A percentile compares a stretch with the other conserved stretches of the same genome.
Conservation (phyloP, 2,888 invertebrate species). For the Limenitis camilla region DNA sequence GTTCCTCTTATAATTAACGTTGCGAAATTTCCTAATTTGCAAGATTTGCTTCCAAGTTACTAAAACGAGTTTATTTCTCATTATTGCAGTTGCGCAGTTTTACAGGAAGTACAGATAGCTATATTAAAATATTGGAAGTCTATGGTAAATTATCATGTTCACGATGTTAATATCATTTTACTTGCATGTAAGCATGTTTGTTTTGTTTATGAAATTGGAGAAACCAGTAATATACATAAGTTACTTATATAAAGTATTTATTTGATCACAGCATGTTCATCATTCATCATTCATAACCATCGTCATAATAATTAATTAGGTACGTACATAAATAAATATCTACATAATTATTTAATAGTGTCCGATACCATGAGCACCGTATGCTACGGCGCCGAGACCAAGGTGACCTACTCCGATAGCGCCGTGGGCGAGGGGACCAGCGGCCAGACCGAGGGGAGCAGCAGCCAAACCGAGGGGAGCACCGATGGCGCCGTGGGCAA, state of each 20-base stretch:
- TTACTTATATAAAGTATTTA: slow-evolving; percentile 21
- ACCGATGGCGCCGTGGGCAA: slow-evolving; percentile 27
- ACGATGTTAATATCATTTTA: too few species aligned
- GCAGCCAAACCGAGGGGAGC: slow-evolving; percentile 25
- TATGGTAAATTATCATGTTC: too few species aligned
- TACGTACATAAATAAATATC: slow-evolving; percentile 30
- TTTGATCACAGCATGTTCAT: slow-evolving; percentile 30
- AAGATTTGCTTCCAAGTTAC: too few species aligned
- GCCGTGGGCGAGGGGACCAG: slow-evolving; percentile 40
- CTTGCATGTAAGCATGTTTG: too few species aligned
- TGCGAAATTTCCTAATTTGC: too few species aligned
- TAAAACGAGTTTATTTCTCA: too few species aligned
- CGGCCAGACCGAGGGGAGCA: slow-evolving; percentile 37
- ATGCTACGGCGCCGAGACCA: slow-evolving; percentile 23
- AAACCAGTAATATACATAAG: not conserved
- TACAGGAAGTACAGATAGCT: too few species aligned
- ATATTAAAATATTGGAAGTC: too few species aligned
- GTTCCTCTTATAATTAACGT: too few species aligned
- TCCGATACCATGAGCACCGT: slow-evolving; percentile 31
- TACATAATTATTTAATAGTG: slow-evolving; percentile 26
- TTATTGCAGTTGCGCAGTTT: too few species aligned
- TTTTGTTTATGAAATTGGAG: too few species aligned
- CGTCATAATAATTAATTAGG: slow-evolving; percentile 28
- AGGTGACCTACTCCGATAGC: slow-evolving; percentile 38
- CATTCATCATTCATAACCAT: slow-evolving; percentile 32